A percentile compares a stretch with the other conserved stretches of the same genome.
Conservation (phyloP, 1,140 invertebrate genomes). For the Euwallacea fornicatus region DNA sequence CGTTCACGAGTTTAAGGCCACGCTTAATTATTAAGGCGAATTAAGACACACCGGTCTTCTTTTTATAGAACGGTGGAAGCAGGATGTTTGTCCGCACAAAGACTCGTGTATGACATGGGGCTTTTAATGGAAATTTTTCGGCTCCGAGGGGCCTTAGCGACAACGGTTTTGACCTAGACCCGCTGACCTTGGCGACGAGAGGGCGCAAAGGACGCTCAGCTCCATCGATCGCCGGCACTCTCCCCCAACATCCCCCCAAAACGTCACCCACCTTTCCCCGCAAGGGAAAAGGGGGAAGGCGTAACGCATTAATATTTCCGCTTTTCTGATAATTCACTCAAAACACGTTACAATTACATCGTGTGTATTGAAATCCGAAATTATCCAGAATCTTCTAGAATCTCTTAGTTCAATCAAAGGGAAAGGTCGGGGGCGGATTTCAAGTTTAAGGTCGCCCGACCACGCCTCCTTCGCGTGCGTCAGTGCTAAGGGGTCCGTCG, state of each 20-base stretch:
- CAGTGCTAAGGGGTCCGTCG: neutral
- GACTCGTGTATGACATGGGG: no score
- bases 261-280: no score
- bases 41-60: neutral
- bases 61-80: neutral
- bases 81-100: neutral
- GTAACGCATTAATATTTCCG: neutral
- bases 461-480: neutral
- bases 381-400: no score
- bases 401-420: no score
- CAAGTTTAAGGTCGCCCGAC: neutral
- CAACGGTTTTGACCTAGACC: slow-evolving; percentile 46
- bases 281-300: neutral
- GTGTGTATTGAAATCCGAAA: no score
- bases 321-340: no score
- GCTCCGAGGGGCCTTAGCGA: neutral
- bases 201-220: slow-evolving; percentile 44
- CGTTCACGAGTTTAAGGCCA: slow-evolving; percentile 4
- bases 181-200: slow-evolving; percentile 50
- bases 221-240: slow-evolving; percentile 42
- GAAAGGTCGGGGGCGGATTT: neutral
- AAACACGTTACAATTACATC: no score
- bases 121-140: no score
- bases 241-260: neutral
- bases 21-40: neutral